These are phyloP conservation scores for Drosophila sordidapex DNA, from an alignment of 2,888 invertebrate species.

Conservation along the genomic window DNA sequence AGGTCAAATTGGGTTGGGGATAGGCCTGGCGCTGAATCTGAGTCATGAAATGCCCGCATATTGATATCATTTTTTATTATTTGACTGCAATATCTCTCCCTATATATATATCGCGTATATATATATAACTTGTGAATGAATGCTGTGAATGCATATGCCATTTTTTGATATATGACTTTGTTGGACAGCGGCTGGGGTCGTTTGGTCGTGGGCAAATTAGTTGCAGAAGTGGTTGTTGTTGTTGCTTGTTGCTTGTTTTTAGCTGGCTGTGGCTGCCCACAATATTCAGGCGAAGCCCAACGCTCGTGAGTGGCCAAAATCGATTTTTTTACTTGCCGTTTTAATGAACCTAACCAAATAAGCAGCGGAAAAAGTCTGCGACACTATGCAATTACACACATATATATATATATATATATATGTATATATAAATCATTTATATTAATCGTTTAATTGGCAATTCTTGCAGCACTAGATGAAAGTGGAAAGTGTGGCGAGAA, in stretches of 20 bases:
- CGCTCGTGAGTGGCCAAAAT: constrained; percentile 4
- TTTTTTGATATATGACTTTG: constrained; percentile 61
- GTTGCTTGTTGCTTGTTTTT: neutral
- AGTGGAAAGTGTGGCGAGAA: constrained; percentile 57
- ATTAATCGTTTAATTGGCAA: constrained; percentile 42
- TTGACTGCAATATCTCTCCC: constrained; percentile 14
- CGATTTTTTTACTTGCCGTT: constrained; percentile 16
- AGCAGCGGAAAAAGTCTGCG: constrained; percentile 30
- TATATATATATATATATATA: constrained; percentile 24
- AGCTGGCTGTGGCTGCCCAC: neutral
- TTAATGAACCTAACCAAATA: constrained; percentile 31
- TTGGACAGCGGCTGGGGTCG: constrained; percentile 7
- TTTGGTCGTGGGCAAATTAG: constrained; percentile 21
- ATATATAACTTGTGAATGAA: neutral
- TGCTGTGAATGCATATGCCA: constrained; percentile 27
- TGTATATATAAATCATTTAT: constrained; percentile 13
- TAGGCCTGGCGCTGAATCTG: constrained; percentile 41
- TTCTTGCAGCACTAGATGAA: constrained; percentile 48
- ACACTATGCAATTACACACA: constrained; percentile 10
- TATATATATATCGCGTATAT: neutral
- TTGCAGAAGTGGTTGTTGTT: neutral
- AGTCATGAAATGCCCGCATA: constrained; percentile 59
- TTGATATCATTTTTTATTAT: constrained; percentile 57
- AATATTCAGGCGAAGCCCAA: neutral
- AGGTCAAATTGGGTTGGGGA: constrained; percentile 63